Conservation (phyloP, 2,113 vertebrate species). For the Prinia subflava region DNA sequence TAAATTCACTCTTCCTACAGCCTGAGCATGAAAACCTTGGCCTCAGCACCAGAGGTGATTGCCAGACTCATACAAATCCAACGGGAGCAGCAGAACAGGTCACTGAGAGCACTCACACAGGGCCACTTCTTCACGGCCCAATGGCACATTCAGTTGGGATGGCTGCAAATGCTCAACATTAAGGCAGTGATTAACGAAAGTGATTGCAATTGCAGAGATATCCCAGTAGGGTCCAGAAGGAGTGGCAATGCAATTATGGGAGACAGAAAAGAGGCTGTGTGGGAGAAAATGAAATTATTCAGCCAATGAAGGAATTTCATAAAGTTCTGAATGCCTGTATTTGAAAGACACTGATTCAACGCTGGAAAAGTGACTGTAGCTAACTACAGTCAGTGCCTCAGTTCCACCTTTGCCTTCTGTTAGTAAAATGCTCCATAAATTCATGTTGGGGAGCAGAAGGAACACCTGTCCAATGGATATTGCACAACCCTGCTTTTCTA, state of each 20-base stretch:
- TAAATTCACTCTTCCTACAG: not conserved
- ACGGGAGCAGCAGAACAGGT: not conserved
- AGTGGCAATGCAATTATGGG: not conserved
- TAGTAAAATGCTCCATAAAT: not conserved
- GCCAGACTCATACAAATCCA: not conserved
- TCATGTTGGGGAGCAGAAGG: not conserved
- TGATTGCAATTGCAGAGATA: not conserved
- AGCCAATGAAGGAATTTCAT: not conserved
- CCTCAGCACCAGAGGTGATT: not conserved
- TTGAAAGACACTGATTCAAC: not conserved
- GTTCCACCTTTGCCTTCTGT: not conserved
- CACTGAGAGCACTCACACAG: not conserved
- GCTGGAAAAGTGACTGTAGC: not conserved
- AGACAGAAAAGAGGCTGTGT: not conserved
- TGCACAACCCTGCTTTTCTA: not conserved
- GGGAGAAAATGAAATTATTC: not conserved
- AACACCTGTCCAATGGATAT: not conserved
- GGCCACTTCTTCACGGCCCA: not conserved
- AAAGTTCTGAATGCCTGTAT: not conserved
- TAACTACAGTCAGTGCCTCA: not conserved
- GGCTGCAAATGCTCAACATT: not conserved
- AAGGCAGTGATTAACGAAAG: not conserved
- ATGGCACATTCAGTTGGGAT: not conserved
- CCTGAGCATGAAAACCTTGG: not conserved
- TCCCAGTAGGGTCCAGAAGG: not conserved